Conservation (phyloP, 1,140 invertebrate species). For the Pissodes strobi region DNA sequence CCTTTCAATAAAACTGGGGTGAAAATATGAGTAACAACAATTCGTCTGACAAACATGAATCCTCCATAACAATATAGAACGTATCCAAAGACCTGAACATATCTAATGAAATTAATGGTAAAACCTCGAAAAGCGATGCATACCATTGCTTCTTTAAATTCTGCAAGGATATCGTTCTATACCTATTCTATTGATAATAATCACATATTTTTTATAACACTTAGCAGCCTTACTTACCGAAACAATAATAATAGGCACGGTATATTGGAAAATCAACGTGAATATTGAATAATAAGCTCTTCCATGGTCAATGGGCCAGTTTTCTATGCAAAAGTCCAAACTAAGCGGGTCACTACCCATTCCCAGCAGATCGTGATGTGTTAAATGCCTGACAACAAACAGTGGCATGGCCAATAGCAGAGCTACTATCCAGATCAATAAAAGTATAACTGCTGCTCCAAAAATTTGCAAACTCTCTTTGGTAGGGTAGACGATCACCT, state of each 20-base stretch:
- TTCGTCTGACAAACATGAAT: too few species aligned
- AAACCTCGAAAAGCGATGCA: too few species aligned
- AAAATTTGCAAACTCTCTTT: slow-evolving; percentile 73
- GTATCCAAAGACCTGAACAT: too few species aligned
- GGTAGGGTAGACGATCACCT: slow-evolving; percentile 87
- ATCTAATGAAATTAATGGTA: too few species aligned
- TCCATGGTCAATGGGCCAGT: slow-evolving; percentile 74
- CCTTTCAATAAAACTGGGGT: too few species aligned
- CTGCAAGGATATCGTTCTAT: too few species aligned
- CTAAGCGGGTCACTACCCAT: slow-evolving; percentile 53
- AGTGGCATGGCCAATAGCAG: slow-evolving; percentile 77
- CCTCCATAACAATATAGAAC: too few species aligned
- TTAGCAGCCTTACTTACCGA: slow-evolving; percentile 64
- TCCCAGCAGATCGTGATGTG: slow-evolving; percentile 60
- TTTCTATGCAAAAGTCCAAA: slow-evolving; percentile 75
- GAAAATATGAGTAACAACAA: too few species aligned
- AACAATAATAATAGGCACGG: slow-evolving; percentile 81
- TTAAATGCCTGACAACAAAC: slow-evolving; percentile 73
- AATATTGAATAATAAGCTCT: slow-evolving; percentile 81
- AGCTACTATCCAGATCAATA: slow-evolving; percentile 79
- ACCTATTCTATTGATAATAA: too few species aligned
- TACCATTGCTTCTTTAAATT: too few species aligned
- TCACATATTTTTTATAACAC: too few species aligned
- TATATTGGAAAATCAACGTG: slow-evolving; percentile 81
- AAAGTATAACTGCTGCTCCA: slow-evolving; percentile 73